Conservation (phyloP, 2,113 vertebrate species). For the Colistium nudipinnis region DNA sequence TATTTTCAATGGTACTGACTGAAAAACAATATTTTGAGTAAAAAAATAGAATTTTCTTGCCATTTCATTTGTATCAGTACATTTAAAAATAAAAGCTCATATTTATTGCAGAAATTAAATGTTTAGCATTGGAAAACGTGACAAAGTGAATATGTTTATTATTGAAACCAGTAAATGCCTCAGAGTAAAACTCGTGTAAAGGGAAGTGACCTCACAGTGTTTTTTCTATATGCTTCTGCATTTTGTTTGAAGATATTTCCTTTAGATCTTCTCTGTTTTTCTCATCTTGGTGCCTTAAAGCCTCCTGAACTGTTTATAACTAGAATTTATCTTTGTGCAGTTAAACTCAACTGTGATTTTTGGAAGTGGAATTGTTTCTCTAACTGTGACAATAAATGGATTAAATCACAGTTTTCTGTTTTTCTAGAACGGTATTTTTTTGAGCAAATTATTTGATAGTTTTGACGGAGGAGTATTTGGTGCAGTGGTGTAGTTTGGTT, state of each 20-base stretch:
- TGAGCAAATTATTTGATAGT: no score
- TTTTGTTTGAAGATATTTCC: background rate
- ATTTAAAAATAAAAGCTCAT: constrained; percentile 15
- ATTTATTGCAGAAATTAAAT: background rate
- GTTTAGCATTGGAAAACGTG: background rate
- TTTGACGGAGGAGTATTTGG: no score
- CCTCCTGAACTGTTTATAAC: background rate
- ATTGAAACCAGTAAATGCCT: background rate
- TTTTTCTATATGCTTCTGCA: background rate
- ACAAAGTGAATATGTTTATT: background rate
- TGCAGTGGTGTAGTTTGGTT: background rate
- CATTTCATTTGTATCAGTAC: background rate
- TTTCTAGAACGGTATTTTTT: no score
- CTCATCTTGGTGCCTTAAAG: background rate
- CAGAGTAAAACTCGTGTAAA: no score
- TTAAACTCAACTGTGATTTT: background rate
- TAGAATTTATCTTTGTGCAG: background rate
- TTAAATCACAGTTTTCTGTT: background rate
- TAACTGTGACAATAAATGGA: background rate
- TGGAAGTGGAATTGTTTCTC: background rate
- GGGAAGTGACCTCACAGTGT: background rate
- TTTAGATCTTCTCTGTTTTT: background rate
- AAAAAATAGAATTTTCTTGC: no score
- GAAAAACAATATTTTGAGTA: no score
- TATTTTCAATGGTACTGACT: no score